phyloP scores from a whole-genome alignment of 1,140 invertebrate genomes.

The Drosophila lacertosa region DNA sequence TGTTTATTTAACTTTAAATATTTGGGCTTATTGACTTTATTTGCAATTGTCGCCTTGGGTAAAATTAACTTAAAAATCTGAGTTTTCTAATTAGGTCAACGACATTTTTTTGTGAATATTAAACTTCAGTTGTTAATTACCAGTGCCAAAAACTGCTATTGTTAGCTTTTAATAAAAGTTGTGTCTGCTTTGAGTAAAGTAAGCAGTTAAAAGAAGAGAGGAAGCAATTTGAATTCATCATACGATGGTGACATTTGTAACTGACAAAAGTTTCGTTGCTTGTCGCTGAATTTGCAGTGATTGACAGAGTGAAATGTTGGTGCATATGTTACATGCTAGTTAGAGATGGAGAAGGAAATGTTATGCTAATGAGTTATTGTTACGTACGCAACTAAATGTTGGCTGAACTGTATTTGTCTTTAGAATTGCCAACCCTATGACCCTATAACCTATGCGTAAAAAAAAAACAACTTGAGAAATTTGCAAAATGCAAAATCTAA shows the following conservation, averaged over 20 bases:
- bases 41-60: not conserved
- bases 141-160: not conserved
- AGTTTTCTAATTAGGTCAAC: not conserved
- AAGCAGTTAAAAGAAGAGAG: not conserved
- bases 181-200: not conserved
- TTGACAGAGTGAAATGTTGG: slow-evolving; percentile 67
- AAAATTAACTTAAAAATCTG: not conserved
- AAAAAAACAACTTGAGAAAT: slow-evolving; percentile 64
- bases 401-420: slow-evolving; percentile 46
- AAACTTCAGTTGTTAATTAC: not conserved
- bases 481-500: slow-evolving; percentile 63
- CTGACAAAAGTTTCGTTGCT: slow-evolving; percentile 69
- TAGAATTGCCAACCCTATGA: slow-evolving; percentile 6
- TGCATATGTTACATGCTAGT: slow-evolving; percentile 57
- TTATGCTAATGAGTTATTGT: slow-evolving; percentile 79
- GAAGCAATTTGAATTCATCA: slow-evolving; percentile 55
- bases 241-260: slow-evolving; percentile 61
- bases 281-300: slow-evolving; percentile 68
- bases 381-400: slow-evolving; percentile 29
- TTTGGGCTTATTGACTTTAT: not conserved
- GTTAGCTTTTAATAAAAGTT: not conserved
- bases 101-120: not conserved
- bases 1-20: slow-evolving; percentile 11
- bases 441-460: slow-evolving; percentile 29
- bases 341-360: slow-evolving; percentile 33